Percentiles rank a stretch among this genome's conserved stretches.
These are phyloP conservation scores for Dicerorhinus sumatrensis DNA, from an alignment of 2,113 vertebrate genomes.

Conservation along the genomic window DNA sequence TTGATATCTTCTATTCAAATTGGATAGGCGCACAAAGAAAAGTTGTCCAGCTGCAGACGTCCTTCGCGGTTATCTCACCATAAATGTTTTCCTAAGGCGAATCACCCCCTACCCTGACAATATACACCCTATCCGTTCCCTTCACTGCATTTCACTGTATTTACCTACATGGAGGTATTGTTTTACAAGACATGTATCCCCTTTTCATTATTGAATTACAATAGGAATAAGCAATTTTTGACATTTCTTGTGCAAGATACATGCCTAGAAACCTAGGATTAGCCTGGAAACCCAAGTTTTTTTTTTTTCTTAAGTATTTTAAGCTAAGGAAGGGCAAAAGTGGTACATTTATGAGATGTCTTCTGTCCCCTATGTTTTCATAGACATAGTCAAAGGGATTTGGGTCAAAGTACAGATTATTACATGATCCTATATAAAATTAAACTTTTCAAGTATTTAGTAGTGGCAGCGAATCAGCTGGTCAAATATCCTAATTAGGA, in stretches of 20 bases:
- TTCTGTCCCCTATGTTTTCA: neutral
- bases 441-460: neutral
- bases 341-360: neutral
- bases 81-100: neutral
- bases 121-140: neutral
- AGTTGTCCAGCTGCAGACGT: rapidly evolving
- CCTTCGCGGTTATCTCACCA: neutral
- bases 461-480: neutral
- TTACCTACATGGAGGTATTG: neutral
- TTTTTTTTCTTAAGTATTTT: neutral
- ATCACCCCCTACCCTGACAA: neutral
- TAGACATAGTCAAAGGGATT: neutral
- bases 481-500: neutral
- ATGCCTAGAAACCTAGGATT: neutral
- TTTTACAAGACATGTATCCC: neutral
- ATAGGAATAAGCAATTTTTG: neutral
- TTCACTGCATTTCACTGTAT: neutral
- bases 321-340: neutral
- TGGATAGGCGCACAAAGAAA: neutral
- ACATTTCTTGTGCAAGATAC: neutral
- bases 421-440: neutral
- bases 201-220: neutral
- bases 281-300: neutral
- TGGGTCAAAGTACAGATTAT: neutral
- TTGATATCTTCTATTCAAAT: neutral